These are phyloP conservation scores for Mormyrus hasselquistii DNA, from an alignment of 2,797 vertebrate genomes.

Conservation along the genomic window DNA sequence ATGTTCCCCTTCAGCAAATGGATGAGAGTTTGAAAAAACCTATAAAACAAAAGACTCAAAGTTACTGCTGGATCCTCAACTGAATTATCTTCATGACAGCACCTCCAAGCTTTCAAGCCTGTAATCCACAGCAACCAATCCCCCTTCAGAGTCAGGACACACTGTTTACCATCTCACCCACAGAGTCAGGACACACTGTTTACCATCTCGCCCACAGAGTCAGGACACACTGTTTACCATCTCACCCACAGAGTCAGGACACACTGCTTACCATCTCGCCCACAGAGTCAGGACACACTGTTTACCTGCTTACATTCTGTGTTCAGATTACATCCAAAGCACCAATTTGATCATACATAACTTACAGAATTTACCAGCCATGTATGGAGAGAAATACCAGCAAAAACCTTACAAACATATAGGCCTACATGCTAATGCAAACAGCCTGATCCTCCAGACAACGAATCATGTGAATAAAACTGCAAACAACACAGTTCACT, in stretches of 20 bases:
- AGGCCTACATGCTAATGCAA: neutral
- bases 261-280: neutral
- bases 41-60: slow-evolving; percentile 38
- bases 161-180: neutral
- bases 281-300: neutral
- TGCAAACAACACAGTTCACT: neutral
- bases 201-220: neutral
- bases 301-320: neutral
- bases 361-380: neutral
- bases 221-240: neutral
- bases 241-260: neutral
- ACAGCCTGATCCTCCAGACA: neutral
- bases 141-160: neutral
- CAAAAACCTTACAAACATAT: neutral
- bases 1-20: slow-evolving; percentile 84
- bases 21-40: slow-evolving; percentile 74
- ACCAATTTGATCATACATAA: neutral
- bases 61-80: neutral
- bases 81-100: neutral
- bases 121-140: neutral
- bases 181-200: neutral
- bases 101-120: neutral
- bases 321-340: neutral
- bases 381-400: neutral
- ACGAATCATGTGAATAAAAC: neutral